Evolutionary conservation across 1,140 invertebrate species (phyloP), one percentile per base, ranked within the genome.

Genomic region (Stegodyphus mimosarum): DNA sequence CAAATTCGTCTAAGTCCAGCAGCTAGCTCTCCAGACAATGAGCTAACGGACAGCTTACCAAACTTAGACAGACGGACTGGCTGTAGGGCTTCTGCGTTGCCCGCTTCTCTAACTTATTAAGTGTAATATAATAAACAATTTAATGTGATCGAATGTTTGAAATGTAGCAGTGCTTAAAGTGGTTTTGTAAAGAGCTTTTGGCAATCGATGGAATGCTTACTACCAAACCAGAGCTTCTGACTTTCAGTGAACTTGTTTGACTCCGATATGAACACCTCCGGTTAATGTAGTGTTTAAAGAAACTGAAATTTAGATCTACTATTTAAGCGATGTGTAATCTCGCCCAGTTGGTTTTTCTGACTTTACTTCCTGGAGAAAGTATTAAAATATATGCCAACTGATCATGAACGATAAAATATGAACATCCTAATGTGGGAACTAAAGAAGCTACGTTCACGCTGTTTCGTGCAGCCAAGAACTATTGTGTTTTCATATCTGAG

Each of bases 21-120:
- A n/a, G 60, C 72, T 7, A 85, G 83, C 33, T 77, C 74, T 4
- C 74, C 83, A 55, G 83, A 78, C 48, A 84, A 84, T 63, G 81
- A 84, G 6, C 33, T 85, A 51, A 78, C 83, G n/a, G 83, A 85
- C 67, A 77, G 74, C 52, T 49, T 85, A 33, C 83, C 83, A 15
- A 78, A 85, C n/a, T 15, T 50, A 9, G 60, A 67, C 49, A 71
- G 67, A 50, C 15, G 83, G 74, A 71, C 83, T 55, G 72, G 52
- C 49, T 83, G 66, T 71, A 70, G 79, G 4, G 60, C 73, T 7
- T 51, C 73, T 15, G 13, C 64, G 5, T n/a, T 85, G 69, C 83
- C 83, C 5, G 83, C 83, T 17, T 85, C 83, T 60, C 55, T 85
- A 50, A 85, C 83, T 63, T 85, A 85, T 72, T 85, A 53, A 71